phyloP scores from a whole-genome alignment of 2,797 vertebrate genomes.

The Meriones psammophilus region DNA sequence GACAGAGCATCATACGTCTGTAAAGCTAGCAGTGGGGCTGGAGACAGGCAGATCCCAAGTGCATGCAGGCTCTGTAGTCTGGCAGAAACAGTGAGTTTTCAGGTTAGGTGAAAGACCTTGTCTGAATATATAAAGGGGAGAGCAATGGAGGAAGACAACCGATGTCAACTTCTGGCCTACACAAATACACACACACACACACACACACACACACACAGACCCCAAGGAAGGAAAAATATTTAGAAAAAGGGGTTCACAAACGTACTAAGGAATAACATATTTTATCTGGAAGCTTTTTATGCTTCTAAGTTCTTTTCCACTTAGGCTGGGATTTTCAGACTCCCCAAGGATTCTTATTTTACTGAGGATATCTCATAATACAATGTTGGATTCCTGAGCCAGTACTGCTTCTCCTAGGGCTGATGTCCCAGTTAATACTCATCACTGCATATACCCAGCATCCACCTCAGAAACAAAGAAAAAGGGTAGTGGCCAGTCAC shows the following conservation, averaged over 20 bases:
- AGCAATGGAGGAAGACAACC: background rate
- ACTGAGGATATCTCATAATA: background rate
- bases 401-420: conserved; percentile 25
- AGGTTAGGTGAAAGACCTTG: background rate
- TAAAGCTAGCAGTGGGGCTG: background rate
- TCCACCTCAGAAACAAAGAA: conserved; percentile 56
- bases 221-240: background rate
- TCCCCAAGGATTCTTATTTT: conserved; percentile 24
- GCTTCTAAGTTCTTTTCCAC: background rate
- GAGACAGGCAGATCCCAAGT: background rate
- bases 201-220: background rate
- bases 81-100: background rate
- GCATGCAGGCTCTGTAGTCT: background rate
- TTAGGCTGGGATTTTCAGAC: background rate
- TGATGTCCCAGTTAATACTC: background rate
- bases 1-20: background rate
- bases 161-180: background rate
- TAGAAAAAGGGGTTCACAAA: background rate
- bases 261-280: background rate
- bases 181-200: background rate
- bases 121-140: background rate
- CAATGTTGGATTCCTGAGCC: background rate
- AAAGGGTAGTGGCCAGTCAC: conserved; percentile 53
- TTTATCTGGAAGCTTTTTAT: background rate
- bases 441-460: conserved; percentile 65